phyloP scores from a whole-genome alignment of 2,888 invertebrate species.

The Proisotoma minuta region DNA sequence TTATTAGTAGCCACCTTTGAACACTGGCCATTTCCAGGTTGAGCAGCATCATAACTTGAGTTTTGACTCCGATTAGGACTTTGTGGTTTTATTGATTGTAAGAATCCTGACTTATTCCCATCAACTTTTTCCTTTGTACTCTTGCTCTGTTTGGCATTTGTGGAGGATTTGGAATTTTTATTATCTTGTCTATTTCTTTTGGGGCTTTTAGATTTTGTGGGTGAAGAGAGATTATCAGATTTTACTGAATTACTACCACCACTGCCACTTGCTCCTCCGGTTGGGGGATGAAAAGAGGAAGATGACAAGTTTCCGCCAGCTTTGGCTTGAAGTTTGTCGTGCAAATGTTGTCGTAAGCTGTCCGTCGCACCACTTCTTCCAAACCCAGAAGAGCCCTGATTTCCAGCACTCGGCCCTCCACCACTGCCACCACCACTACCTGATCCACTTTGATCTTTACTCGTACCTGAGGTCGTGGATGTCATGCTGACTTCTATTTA shows the following conservation, averaged over 20 bases:
- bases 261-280: not conserved
- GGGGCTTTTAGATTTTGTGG: slow-evolving; percentile 18
- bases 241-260: slow-evolving; percentile 32
- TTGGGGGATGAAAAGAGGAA: slow-evolving; percentile 1
- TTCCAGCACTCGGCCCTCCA: not conserved
- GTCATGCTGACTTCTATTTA: too few species aligned
- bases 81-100: not conserved
- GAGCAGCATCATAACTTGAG: not conserved
- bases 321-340: slow-evolving; percentile 32
- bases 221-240: slow-evolving; percentile 18
- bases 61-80: not conserved
- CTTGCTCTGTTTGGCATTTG: not conserved
- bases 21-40: not conserved
- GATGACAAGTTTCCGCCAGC: slow-evolving; percentile 23
- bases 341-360: slow-evolving; percentile 25
- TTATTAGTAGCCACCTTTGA: not conserved
- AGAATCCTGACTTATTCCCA: not conserved
- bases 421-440: not conserved
- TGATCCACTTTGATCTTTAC: not conserved
- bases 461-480: slow-evolving; percentile 2
- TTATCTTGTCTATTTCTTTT: slow-evolving; percentile 28
- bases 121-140: slow-evolving; percentile 5
- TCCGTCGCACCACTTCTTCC: slow-evolving; percentile 9
- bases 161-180: slow-evolving; percentile 13
- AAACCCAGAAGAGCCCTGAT: not conserved